phyloP scores from a whole-genome alignment of 2,888 invertebrate species.

The Atrina japonica region DNA sequence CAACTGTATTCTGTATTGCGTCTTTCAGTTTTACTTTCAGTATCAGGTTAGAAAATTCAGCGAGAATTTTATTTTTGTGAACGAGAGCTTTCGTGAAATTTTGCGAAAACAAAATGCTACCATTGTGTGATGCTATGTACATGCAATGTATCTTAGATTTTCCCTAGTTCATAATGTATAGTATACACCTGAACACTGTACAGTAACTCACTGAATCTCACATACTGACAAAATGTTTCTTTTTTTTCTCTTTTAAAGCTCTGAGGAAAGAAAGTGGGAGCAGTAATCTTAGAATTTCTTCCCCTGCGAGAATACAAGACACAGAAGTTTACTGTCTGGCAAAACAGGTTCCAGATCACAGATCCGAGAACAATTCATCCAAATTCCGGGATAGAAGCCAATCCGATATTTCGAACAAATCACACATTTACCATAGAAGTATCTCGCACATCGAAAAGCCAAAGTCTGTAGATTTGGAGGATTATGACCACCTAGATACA shows the following conservation, averaged over 20 bases:
- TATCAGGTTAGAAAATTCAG: no score
- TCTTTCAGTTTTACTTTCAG: no score
- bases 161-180: no score
- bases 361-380: conserved; percentile 4
- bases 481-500: conserved; percentile 38
- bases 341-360: background rate
- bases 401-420: conserved; percentile 10
- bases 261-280: conserved; percentile 5
- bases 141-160: no score
- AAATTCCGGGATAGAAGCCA: conserved; percentile 1
- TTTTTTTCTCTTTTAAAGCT: conserved; percentile 8
- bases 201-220: background rate
- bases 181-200: no score
- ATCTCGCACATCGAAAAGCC: conserved; percentile 23
- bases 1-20: no score
- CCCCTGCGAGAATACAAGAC: conserved; percentile 3
- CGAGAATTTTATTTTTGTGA: no score
- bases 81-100: no score
- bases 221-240: background rate
- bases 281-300: conserved; percentile 1
- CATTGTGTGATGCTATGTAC: no score
- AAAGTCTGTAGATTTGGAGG: conserved; percentile 33
- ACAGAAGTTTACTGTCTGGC: conserved; percentile 15
- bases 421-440: background rate
- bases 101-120: no score